Conservation (phyloP, 2,888 invertebrate species). For the Nymphalis urticae region DNA sequence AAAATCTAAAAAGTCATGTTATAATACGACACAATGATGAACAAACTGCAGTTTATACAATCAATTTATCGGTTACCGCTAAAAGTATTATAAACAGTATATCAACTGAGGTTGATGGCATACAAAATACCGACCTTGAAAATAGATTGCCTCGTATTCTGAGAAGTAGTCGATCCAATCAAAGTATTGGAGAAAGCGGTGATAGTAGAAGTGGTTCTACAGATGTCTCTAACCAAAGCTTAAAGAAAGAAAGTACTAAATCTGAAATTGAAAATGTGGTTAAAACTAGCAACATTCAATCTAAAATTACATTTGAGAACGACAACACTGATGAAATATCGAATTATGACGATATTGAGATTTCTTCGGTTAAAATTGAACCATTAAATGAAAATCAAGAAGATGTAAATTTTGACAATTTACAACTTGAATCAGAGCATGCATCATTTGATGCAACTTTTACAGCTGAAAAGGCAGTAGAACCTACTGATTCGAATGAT, state of each 20-base stretch:
- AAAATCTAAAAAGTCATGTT: slow-evolving; percentile 84
- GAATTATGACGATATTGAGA: slow-evolving; percentile 22
- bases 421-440: slow-evolving; percentile 11
- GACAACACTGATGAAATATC: slow-evolving; percentile 50
- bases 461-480: slow-evolving; percentile 7
- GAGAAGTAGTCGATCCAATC: slow-evolving; percentile 55
- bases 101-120: slow-evolving; percentile 30
- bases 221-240: slow-evolving; percentile 35
- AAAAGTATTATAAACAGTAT: slow-evolving; percentile 51
- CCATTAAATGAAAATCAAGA: slow-evolving; percentile 18
- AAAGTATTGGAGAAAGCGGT: slow-evolving; percentile 46
- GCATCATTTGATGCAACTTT: slow-evolving; percentile 1
- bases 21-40: slow-evolving; percentile 77
- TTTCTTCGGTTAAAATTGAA: slow-evolving; percentile 23
- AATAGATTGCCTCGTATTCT: slow-evolving; percentile 47
- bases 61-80: slow-evolving; percentile 63
- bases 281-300: slow-evolving; percentile 46
- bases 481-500: slow-evolving; percentile 34
- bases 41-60: slow-evolving; percentile 70
- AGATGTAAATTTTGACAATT: slow-evolving; percentile 4
- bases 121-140: slow-evolving; percentile 16
- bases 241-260: neutral
- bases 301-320: slow-evolving; percentile 66
- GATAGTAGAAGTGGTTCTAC: slow-evolving; percentile 50
- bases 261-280: slow-evolving; percentile 22